Evolutionary conservation across 2,888 invertebrate species (phyloP).

Genomic region (Scaptodrosophila latifasciaeformis): DNA sequence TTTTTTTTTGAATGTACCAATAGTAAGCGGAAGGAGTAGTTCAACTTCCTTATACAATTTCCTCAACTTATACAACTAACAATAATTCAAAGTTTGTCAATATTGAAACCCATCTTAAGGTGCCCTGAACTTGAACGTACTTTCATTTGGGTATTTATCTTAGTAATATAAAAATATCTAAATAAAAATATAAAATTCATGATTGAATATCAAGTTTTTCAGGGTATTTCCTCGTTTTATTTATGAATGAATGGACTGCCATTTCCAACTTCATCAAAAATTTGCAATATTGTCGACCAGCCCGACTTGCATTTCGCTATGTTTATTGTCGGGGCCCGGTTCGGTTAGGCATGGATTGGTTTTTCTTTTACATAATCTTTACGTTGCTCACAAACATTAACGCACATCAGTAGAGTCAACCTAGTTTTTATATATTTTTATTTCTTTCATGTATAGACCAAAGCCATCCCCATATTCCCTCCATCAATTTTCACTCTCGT

Average conservation of each 20-base stretch:
- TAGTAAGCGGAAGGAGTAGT: not conserved
- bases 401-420: slow-evolving; percentile 44
- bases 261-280: slow-evolving; percentile 23
- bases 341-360: slow-evolving; percentile 20
- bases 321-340: slow-evolving; percentile 11
- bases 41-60: slow-evolving; percentile 22
- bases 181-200: not conserved
- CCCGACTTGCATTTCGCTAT: slow-evolving; percentile 35
- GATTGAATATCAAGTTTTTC: slow-evolving; percentile 6
- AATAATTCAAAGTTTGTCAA: slow-evolving; percentile 11
- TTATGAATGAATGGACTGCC: slow-evolving; percentile 51
- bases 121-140: slow-evolving; percentile 54
- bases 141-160: slow-evolving; percentile 35
- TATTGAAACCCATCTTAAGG: not conserved
- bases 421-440: slow-evolving; percentile 37
- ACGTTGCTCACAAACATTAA: slow-evolving; percentile 23
- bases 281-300: slow-evolving; percentile 20
- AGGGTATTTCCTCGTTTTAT: slow-evolving; percentile 36
- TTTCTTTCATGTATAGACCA: slow-evolving; percentile 4
- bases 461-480: slow-evolving; percentile 9
- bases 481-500: slow-evolving; percentile 40
- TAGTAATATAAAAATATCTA: slow-evolving; percentile 7
- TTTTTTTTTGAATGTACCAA: slow-evolving; percentile 18
- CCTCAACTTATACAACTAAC: not conserved
- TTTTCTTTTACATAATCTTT: slow-evolving; percentile 57